Evolutionary conservation across 2,888 invertebrate species (phyloP), one percentile per base, ranked within the genome.

Genomic region (Agrypnus murinus): DNA sequence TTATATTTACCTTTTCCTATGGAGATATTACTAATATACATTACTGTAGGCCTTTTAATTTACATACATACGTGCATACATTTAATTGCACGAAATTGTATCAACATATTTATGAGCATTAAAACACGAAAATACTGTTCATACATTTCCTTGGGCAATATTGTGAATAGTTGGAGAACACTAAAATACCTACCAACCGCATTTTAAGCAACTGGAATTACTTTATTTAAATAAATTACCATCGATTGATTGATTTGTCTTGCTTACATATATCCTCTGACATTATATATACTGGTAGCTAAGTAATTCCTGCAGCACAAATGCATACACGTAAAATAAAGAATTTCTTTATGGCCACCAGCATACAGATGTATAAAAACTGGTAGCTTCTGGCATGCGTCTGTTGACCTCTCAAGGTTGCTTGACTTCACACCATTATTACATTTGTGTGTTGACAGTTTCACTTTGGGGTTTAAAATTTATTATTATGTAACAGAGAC

Each of bases 391-490:
- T 57, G 63, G 57, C 48, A 55, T 68, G 45, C 68, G 68, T 63
- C 45, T 68, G 68, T 68, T 68, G 68, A 68, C 68, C 68, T 68
- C 68, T 45, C 68, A 68, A 68, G 68, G 63, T 63, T 68, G 68
- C 68, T 63, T 62, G 68, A 68, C 68, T 63, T 63, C 45, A 63
- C 53, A 53, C 43, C 5, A 25, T 25, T 25, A 34, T 64, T 64
- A 53, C 55, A 6, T 65, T 34, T 9, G 17, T 55, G 31, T 43
- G 64, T 55, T 65, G 64, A 65, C 64, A 65, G 55, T 57, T 65
- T 50, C 43, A 14, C 43, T 60, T 46, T 12, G 8, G 12, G 9
- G 12, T 32, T 46, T 46, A 12, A 53, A 55, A 36, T 55, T 36
- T 36, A 55, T 36, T 25, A 25, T 25, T 25, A 25, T 25, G 25